These are phyloP conservation scores for Ptychoptera contaminata DNA, from an alignment of 2,888 invertebrate species.

Conservation along the genomic window DNA sequence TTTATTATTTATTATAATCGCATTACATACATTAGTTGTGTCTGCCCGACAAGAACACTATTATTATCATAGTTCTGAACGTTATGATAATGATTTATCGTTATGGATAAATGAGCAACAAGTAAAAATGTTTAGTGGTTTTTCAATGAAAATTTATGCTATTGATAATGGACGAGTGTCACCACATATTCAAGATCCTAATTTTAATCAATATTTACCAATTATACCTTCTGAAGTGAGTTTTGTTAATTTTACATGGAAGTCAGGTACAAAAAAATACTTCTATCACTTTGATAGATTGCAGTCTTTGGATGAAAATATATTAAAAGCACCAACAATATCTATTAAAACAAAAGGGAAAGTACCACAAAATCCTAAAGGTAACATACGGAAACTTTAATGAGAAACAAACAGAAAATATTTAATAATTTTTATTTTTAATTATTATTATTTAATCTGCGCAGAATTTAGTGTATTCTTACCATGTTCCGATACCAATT, in stretches of 20 bases:
- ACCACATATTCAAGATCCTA: slow-evolving; percentile 75
- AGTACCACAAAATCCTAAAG: slow-evolving; percentile 74
- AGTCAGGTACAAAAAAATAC: slow-evolving; percentile 64
- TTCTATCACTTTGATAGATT: slow-evolving; percentile 76
- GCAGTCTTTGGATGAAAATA: slow-evolving; percentile 68
- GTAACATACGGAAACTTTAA: slow-evolving; percentile 30
- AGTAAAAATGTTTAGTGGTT: slow-evolving; percentile 78
- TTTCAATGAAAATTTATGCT: slow-evolving; percentile 77
- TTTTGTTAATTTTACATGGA: slow-evolving; percentile 84
- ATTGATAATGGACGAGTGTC: slow-evolving; percentile 76
- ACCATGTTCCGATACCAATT: slow-evolving; percentile 75
- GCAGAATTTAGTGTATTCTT: slow-evolving; percentile 79
- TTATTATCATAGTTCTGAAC: slow-evolving; percentile 12
- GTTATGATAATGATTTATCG: slow-evolving; percentile 41
- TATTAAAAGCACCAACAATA: slow-evolving; percentile 71
- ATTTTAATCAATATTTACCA: slow-evolving; percentile 77
- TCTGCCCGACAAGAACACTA: slow-evolving; percentile 2
- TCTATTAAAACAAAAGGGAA: slow-evolving; percentile 74
- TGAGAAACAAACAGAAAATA: neutral
- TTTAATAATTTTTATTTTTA: slow-evolving; percentile 5
- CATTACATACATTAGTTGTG: neutral
- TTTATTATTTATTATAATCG: slow-evolving; percentile 1
- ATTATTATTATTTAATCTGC: slow-evolving; percentile 3
- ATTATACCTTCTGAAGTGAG: slow-evolving; percentile 86
- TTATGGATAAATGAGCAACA: slow-evolving; percentile 86